Evolutionary conservation across 2,113 vertebrate genomes (phyloP).

Genomic region (Paedocypris sp.): DNA sequence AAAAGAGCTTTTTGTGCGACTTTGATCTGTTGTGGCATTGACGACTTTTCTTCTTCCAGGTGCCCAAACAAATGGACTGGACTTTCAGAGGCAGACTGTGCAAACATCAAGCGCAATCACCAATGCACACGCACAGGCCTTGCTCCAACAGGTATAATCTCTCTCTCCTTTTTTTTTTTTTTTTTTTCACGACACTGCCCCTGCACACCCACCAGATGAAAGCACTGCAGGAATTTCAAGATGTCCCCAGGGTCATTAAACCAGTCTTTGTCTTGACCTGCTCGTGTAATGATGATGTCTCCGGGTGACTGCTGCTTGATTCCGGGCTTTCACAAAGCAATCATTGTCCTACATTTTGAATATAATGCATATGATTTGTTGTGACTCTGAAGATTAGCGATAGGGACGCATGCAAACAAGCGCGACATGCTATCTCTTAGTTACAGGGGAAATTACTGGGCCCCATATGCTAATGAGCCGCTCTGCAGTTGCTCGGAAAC

Average conservation of each 20-base stretch:
- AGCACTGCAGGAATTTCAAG: slow-evolving; percentile 26
- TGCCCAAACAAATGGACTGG: slow-evolving; percentile 93
- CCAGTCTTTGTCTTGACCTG: slow-evolving; percentile 8
- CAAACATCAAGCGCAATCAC: slow-evolving; percentile 85
- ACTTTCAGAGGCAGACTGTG: slow-evolving; percentile 92
- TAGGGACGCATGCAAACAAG: not conserved
- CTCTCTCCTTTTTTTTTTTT: too few relatives aligned
- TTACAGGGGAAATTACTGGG: slow-evolving; percentile 97
- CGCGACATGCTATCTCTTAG: slow-evolving; percentile 70
- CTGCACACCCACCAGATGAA: not conserved
- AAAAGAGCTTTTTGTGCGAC: slow-evolving; percentile 25
- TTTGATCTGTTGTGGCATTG: slow-evolving; percentile 3
- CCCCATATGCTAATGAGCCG: slow-evolving; percentile 94
- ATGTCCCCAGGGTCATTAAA: slow-evolving; percentile 21
- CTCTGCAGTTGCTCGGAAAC: slow-evolving; percentile 91
- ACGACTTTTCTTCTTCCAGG: slow-evolving; percentile 57
- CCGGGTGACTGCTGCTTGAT: not conserved
- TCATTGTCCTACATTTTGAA: not conserved
- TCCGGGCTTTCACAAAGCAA: slow-evolving; percentile 3
- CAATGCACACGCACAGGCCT: slow-evolving; percentile 93
- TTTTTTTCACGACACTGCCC: too few relatives aligned
- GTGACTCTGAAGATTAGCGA: not conserved
- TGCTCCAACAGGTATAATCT: slow-evolving; percentile 89
- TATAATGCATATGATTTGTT: slow-evolving; percentile 2
- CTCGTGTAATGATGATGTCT: slow-evolving; percentile 15